A percentile compares a stretch with the other conserved stretches of the same genome.
Conservation (phyloP, 2,113 vertebrate species). For the Plecotus auritus region DNA sequence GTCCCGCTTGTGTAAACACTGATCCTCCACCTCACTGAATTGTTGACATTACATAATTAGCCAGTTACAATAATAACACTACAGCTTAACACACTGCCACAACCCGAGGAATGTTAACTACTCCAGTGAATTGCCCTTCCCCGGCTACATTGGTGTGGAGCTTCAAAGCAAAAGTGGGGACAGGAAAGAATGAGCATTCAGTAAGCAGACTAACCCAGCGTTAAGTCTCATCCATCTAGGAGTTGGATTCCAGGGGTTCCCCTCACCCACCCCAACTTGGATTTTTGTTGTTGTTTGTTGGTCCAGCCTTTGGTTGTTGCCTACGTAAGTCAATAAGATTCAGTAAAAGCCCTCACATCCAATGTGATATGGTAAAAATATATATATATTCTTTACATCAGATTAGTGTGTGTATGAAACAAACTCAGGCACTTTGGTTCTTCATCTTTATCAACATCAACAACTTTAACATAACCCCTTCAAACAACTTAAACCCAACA, state of each 20-base stretch:
- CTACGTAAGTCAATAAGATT: not conserved
- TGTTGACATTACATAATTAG: conserved; percentile 43
- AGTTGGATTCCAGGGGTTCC: not conserved
- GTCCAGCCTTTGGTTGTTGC: not conserved
- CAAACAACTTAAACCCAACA: not conserved
- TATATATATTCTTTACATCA: not conserved
- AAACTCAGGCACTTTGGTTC: not conserved
- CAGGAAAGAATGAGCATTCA: conserved; percentile 43
- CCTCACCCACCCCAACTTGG: fast-evolving
- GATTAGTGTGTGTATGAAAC: not conserved
- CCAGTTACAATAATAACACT: conserved; percentile 45
- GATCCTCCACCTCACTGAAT: conserved; percentile 18
- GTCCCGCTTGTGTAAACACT: not conserved
- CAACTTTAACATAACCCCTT: not conserved
- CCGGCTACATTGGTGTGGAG: conserved; percentile 35
- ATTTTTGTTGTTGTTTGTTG: not conserved
- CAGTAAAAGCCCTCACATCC: not conserved
- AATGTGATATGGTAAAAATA: not conserved
- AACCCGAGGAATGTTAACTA: conserved; percentile 55
- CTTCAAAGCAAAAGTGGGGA: conserved; percentile 47
- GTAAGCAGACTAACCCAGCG: conserved; percentile 28
- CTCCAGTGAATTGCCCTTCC: conserved; percentile 48
- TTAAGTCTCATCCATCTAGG: not conserved
- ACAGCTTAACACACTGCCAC: not conserved
- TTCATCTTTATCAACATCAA: not conserved